These are phyloP conservation scores for Varanus salvator DNA, from an alignment of 2,113 vertebrate genomes.

Conservation along the genomic window DNA sequence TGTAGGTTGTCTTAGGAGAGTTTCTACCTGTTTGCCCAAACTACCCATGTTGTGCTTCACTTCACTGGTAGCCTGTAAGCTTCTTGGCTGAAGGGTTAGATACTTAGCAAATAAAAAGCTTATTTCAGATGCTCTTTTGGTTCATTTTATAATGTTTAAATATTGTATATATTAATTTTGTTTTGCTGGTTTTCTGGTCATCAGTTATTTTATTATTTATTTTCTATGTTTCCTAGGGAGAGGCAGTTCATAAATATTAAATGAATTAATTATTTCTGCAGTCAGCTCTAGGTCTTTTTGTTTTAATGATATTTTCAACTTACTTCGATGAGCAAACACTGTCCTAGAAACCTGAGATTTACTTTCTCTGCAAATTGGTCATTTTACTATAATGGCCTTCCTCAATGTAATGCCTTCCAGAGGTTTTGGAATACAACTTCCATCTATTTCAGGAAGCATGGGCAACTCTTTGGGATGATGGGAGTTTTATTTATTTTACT, in stretches of 20 bases:
- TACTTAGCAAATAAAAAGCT: neutral
- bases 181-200: neutral
- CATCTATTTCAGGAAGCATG: too few species aligned
- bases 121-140: neutral
- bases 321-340: neutral
- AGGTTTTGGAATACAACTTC: too few species aligned
- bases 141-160: neutral
- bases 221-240: neutral
- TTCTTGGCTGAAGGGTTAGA: neutral
- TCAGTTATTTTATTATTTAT: neutral
- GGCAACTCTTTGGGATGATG: too few species aligned
- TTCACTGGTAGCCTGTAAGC: neutral
- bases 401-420: too few species aligned
- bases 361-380: neutral
- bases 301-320: too few species aligned
- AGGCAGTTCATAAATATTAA: neutral
- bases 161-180: neutral
- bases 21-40: neutral
- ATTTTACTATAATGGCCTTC: neutral
- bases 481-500: too few species aligned
- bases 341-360: neutral
- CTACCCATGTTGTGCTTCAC: neutral
- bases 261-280: neutral
- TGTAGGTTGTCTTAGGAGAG: neutral
- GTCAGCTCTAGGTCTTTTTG: neutral